Evolutionary conservation across 2,888 invertebrate species (phyloP).

Genomic region (Scaptomyza reducta): DNA sequence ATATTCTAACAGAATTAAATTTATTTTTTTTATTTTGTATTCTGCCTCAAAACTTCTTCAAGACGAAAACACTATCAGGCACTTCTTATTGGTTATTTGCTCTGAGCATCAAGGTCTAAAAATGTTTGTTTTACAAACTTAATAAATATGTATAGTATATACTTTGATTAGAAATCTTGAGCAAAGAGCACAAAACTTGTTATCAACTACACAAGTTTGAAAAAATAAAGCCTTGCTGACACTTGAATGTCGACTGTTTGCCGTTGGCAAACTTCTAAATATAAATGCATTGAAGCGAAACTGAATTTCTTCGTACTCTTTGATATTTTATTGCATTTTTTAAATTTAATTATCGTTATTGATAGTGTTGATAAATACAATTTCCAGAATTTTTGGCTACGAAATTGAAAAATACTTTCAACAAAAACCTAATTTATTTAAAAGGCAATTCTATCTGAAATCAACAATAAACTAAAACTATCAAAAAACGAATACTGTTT

Average conservation of each 20-base stretch:
- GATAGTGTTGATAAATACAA: not conserved
- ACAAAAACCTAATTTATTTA: too few relatives aligned
- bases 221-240: constrained; percentile 32
- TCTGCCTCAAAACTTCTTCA: not conserved
- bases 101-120: not conserved
- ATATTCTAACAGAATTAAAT: constrained; percentile 62
- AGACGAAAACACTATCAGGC: not conserved
- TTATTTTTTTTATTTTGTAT: constrained; percentile 44
- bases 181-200: constrained; percentile 38
- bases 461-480: too few relatives aligned
- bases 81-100: constrained; percentile 2
- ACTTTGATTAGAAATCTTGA: not conserved
- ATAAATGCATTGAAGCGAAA: constrained; percentile 1
- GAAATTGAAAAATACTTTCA: not conserved
- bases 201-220: constrained; percentile 41
- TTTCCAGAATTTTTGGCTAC: too few relatives aligned
- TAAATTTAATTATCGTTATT: not conserved
- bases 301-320: not conserved
- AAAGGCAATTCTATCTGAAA: too few relatives aligned
- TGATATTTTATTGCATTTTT: not conserved
- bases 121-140: not conserved
- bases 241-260: constrained; percentile 40
- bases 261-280: constrained; percentile 4
- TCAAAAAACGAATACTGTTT: too few relatives aligned
- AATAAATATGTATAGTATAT: not conserved